Base-by-base conservation (phyloP, 1,140 invertebrate genomes). In the Cheumatopsyche charites region DNA sequence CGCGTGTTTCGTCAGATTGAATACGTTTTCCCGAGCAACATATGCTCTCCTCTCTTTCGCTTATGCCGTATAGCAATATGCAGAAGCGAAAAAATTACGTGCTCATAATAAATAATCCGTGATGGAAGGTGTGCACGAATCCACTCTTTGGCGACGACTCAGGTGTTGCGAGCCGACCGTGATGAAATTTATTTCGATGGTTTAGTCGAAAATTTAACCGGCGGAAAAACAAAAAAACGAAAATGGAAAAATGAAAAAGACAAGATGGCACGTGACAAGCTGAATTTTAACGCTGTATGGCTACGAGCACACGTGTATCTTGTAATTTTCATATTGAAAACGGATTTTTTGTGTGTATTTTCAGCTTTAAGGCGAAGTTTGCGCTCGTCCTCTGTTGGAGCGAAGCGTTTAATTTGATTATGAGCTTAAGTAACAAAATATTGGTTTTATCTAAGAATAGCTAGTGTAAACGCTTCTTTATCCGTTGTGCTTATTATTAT, bases 91-190 rank as follows among this genome's bases (percentile, higher is more conserved):
- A 75, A 74, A 72, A 49, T 67, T 72, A 75, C 74, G 74, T 73
- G 74, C 67, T 72, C 62, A 75, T 75, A 72, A 75, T 75, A 75
- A 75, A 75, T 75, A 75, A 75, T 72, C 63, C 63, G 49, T 66
- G 70, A 70, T 62, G 70, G 69, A 62, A 69, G 49, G 47, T 36
- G 42, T 41, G 6, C 19, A 42, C 41, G 67, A 25, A 70, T 58
- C 55, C 62, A 69, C 70, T 75, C 17, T 66, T 72, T 26, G 9
- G 45, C 23, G 74, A 67, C 67, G 74, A 67, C 67, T 75, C 74
- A 75, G 74, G 74, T 75, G 74, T 63, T 42, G 70, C 43, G 74
- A 75, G 61, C 61, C 43, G 58, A 17, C 26, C 62, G 68, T 73
- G 62, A 72, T 75, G 67, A 73, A 70, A 75, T 75, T 75, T 70